Percentiles rank a stretch among this genome's conserved stretches.
These are phyloP conservation scores for Acanthoscelides obtectus DNA, from an alignment of 2,888 invertebrate species.

Conservation along the genomic window DNA sequence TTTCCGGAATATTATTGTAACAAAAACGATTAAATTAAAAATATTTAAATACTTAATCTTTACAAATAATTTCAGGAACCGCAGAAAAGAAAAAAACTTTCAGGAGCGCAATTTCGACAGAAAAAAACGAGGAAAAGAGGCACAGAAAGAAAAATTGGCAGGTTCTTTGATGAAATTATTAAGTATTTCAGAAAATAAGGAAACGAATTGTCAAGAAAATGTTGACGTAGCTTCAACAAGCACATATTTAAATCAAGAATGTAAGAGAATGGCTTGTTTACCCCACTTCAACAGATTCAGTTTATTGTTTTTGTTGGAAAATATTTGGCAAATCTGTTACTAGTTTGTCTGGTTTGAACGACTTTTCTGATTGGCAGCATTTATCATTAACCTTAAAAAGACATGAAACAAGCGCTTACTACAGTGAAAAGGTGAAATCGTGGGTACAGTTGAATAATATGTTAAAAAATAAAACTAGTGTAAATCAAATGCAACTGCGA, in stretches of 20 bases:
- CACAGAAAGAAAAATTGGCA: constrained; percentile 4
- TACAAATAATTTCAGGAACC: constrained; percentile 5
- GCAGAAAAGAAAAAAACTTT: constrained; percentile 9
- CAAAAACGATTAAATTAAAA: background rate
- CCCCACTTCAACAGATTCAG: no score
- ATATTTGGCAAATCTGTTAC: no score
- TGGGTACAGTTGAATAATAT: no score
- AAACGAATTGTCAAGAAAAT: constrained; percentile 7
- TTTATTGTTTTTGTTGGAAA: no score
- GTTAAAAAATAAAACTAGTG: no score
- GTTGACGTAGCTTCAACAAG: constrained; percentile 4
- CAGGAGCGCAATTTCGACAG: constrained; percentile 9
- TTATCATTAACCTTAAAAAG: no score
- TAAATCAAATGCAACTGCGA: no score
- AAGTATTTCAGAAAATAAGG: constrained; percentile 5
- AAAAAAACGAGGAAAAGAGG: constrained; percentile 8
- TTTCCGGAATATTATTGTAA: background rate
- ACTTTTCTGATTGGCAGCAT: no score
- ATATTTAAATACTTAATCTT: background rate
- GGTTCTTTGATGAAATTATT: constrained; percentile 4
- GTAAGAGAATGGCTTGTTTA: no score
- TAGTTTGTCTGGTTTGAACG: no score
- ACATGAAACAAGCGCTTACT: no score
- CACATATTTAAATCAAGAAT: constrained; percentile 4
- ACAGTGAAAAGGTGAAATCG: no score